phyloP scores from a whole-genome alignment of 2,888 invertebrate species.

The Caenorhabditis uteleia region DNA sequence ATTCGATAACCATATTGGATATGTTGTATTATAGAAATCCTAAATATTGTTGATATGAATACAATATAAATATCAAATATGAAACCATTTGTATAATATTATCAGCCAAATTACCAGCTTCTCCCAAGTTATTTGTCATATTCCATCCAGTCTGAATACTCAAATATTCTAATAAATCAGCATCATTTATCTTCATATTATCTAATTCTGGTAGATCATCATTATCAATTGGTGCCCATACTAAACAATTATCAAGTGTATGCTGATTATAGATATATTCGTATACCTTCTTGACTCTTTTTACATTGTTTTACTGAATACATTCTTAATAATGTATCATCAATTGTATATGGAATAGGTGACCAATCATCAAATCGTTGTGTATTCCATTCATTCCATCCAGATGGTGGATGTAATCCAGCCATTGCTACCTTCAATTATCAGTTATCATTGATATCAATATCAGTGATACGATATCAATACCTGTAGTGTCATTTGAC shows the following conservation, averaged over 20 bases:
- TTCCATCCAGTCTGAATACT: constrained; percentile 52
- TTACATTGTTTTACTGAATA: constrained; percentile 53
- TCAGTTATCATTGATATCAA: too few relatives aligned
- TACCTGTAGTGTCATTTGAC: constrained; percentile 59
- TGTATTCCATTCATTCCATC: constrained; percentile 53
- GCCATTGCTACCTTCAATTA: too few relatives aligned
- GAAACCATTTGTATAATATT: constrained; percentile 56
- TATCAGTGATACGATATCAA: constrained; percentile 41
- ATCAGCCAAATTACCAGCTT: constrained; percentile 59
- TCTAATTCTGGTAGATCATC: constrained; percentile 43
- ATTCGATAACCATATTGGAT: constrained; percentile 50
- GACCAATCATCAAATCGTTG: constrained; percentile 43
- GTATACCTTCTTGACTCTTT: constrained; percentile 34
- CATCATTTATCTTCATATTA: constrained; percentile 24
- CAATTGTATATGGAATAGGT: constrained; percentile 58
- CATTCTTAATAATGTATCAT: constrained; percentile 61
- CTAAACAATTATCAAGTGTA: constrained; percentile 17
- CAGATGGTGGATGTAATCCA: constrained; percentile 43
- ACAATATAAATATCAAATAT: too few relatives aligned
- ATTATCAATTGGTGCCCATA: constrained; percentile 53
- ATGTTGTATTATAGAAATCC: constrained; percentile 36
- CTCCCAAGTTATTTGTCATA: constrained; percentile 39
- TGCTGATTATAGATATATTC: background rate
- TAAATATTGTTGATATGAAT: too few relatives aligned
- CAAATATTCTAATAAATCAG: constrained; percentile 39